Evolutionary conservation across 2,797 vertebrate species (phyloP), one percentile per base, ranked within the genome.

Genomic region (Carcharodon carcharias): DNA sequence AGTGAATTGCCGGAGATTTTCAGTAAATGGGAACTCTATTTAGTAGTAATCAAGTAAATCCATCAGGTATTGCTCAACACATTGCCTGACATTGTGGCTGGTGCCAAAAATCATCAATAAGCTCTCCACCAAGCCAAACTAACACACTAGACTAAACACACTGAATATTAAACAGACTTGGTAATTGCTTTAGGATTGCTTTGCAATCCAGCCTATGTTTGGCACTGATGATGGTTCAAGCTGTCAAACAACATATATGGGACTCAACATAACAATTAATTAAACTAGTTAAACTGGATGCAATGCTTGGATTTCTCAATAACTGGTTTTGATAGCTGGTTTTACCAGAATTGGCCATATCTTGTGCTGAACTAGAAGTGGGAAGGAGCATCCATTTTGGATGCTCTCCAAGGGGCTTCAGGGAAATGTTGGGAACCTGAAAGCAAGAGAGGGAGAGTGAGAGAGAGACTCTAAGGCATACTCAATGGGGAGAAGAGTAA

Each of bases 131-230:
- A 95, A 58, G 94, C 94, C 50, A 95, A 95, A 77, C 65, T 31
- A 73, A 77, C 94, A 95, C 0, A 54, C 94, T 73, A 95, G 94
- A 95, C 94, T 95, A 95, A 95, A 95, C 94, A 95, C 45, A 77
- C 67, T 95, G 67, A 95, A 73, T 95, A 95, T 95, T 95, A 71
- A 95, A 71, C 54, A 95, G 94, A 95, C 50, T 21, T 9, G 28
- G 67, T 95, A 73, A 95, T 77, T 73, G 45, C 69, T 56, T 56
- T 77, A 28, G 5, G 35, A 35, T n/a, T 35, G 12, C 45, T 95
- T 95, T 16, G 3, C 16, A 28, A 31, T 18, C 94, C 92, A 54
- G 31, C 16, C 28, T 73, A 69, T 21, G 31, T 92, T 63, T 92
- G 61, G 50, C 69, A 73, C 16, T 28, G 45, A 16, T 7, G 7